Evolutionary conservation across 2,888 invertebrate species (phyloP).

Genomic region (Blastobasis adustella): DNA sequence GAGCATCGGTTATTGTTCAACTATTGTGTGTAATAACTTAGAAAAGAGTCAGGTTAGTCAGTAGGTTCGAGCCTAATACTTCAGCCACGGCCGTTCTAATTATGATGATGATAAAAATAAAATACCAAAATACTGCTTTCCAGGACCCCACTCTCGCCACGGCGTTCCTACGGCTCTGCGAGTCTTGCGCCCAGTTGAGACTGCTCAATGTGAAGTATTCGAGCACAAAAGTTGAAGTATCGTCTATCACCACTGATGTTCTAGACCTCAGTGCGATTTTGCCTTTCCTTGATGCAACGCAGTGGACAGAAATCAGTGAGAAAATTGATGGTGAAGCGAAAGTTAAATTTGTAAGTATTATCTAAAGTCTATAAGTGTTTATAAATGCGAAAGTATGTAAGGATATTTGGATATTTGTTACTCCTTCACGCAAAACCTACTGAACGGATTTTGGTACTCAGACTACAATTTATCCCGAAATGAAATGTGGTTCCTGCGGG

Average conservation of each 20-base stretch:
- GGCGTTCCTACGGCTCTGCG: constrained; percentile 47
- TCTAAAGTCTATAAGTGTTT: too few species aligned
- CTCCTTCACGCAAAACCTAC: too few species aligned
- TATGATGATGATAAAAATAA: not conserved
- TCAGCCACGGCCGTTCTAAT: not conserved
- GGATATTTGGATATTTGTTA: too few species aligned
- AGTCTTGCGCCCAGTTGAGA: constrained; percentile 48
- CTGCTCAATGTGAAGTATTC: constrained; percentile 57
- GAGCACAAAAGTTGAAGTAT: constrained; percentile 38
- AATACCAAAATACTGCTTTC: constrained; percentile 18
- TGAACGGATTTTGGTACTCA: too few species aligned
- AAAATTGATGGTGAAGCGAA: constrained; percentile 35
- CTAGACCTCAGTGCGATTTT: constrained; percentile 44
- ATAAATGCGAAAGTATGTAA: too few species aligned
- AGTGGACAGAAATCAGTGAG: constrained; percentile 42
- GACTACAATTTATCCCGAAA: too few species aligned
- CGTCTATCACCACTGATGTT: constrained; percentile 21
- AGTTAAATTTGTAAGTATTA: constrained; percentile 42
- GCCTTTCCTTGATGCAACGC: constrained; percentile 40
- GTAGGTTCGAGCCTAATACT: too few species aligned
- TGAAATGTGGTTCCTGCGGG: too few species aligned
- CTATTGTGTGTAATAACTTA: too few species aligned
- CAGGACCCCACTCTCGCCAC: constrained; percentile 43
- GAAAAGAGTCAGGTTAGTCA: too few species aligned
- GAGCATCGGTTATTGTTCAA: too few species aligned